phyloP scores from a whole-genome alignment of 1,140 invertebrate genomes.

The Aphaenogaster ashmeadi region DNA sequence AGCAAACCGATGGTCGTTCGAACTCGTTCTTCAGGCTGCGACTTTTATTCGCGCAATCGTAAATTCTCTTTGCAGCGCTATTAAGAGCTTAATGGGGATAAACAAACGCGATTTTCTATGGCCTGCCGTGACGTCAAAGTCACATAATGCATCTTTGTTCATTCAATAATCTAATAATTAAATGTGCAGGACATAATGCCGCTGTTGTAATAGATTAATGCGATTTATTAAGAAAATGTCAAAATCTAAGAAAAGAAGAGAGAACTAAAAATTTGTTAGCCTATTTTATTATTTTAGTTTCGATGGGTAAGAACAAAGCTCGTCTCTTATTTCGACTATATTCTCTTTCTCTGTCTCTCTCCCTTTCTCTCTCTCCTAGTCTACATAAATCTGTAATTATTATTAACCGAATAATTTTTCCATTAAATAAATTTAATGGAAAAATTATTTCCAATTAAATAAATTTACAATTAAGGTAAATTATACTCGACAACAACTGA shows the following conservation, averaged over 20 bases:
- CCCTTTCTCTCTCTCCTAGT: too few relatives aligned
- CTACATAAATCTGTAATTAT: background rate
- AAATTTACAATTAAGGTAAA: background rate
- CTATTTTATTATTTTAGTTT: background rate
- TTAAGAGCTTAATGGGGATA: slow-evolving; percentile 39
- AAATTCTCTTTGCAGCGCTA: slow-evolving; percentile 43
- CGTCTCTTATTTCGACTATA: background rate
- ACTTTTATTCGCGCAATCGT: slow-evolving; percentile 49
- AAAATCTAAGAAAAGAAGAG: background rate
- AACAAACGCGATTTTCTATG: slow-evolving; percentile 37
- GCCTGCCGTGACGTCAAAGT: background rate
- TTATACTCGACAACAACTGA: too few relatives aligned
- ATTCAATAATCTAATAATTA: slow-evolving; percentile 34
- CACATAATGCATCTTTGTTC: slow-evolving; percentile 9
- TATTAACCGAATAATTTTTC: background rate
- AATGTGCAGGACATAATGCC: background rate
- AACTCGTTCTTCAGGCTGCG: slow-evolving; percentile 29
- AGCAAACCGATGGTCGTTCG: slow-evolving; percentile 45
- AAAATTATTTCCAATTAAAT: too few relatives aligned
- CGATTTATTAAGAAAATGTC: background rate
- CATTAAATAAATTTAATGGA: background rate
- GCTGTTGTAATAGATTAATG: background rate
- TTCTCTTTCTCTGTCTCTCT: too few relatives aligned
- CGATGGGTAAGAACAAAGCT: background rate
- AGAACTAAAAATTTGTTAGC: background rate